Conservation (phyloP, 2,888 invertebrate genomes). For the Myopa testacea region DNA sequence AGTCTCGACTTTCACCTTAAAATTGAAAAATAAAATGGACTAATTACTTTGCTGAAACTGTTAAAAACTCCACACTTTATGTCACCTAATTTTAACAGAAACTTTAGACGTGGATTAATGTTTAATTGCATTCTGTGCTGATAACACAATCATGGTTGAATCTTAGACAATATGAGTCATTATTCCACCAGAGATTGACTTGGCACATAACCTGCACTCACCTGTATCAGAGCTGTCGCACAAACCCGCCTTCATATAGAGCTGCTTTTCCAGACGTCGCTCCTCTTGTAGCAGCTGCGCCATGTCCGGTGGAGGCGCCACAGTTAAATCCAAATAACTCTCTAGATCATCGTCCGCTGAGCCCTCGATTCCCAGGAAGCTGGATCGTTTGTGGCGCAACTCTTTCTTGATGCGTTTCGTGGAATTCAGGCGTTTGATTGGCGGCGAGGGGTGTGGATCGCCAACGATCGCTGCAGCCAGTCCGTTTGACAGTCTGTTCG, state of each 20-base stretch:
- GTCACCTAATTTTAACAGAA: too few relatives aligned
- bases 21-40: slow-evolving; percentile 45
- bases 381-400: slow-evolving; percentile 83
- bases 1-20: slow-evolving; percentile 79
- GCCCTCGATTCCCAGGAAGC: slow-evolving; percentile 87
- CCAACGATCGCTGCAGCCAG: slow-evolving; percentile 35
- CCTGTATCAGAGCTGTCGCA: slow-evolving; percentile 77
- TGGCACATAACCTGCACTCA: slow-evolving; percentile 49
- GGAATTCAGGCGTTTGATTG: slow-evolving; percentile 81
- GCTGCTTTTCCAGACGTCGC: slow-evolving; percentile 79
- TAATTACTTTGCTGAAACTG: not conserved
- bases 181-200: too few relatives aligned
- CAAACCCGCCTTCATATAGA: slow-evolving; percentile 79
- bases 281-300: slow-evolving; percentile 84
- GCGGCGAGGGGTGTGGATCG: slow-evolving; percentile 54
- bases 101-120: too few relatives aligned
- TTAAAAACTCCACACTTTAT: too few relatives aligned
- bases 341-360: slow-evolving; percentile 73
- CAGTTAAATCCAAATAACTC: slow-evolving; percentile 75
- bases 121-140: too few relatives aligned
- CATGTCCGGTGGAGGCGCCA: slow-evolving; percentile 83
- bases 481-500: slow-evolving; percentile 46
- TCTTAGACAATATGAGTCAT: too few relatives aligned
- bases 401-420: slow-evolving; percentile 89
- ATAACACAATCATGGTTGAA: too few relatives aligned